These are phyloP conservation scores for Glossosoma conforme DNA, from an alignment of 1,140 invertebrate species.

Conservation along the genomic window DNA sequence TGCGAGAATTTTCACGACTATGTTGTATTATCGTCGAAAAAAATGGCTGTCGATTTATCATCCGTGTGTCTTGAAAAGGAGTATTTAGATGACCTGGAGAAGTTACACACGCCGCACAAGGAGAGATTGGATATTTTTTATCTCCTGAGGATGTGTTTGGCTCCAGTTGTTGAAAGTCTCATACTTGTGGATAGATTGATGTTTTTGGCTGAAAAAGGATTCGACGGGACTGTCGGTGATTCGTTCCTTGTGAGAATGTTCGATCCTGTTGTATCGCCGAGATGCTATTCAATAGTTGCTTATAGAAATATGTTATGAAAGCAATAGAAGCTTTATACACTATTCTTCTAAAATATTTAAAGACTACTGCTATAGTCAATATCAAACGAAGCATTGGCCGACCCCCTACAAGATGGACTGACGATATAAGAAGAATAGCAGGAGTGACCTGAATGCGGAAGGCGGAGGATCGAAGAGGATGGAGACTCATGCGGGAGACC, in stretches of 20 bases:
- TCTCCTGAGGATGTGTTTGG: constrained; percentile 71
- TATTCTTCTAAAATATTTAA: background rate
- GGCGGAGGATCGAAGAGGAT: too few relatives aligned
- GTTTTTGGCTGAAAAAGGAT: constrained; percentile 67
- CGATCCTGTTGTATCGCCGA: constrained; percentile 69
- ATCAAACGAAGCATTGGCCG: too few relatives aligned
- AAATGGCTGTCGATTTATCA: constrained; percentile 43
- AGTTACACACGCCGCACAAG: constrained; percentile 46
- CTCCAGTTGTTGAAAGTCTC: constrained; percentile 77
- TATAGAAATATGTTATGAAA: constrained; percentile 14
- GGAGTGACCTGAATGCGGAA: too few relatives aligned
- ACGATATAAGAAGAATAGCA: too few relatives aligned
- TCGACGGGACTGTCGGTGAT: constrained; percentile 54
- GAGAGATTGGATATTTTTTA: constrained; percentile 75
- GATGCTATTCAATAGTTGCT: constrained; percentile 69
- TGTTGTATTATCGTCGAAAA: constrained; percentile 56
- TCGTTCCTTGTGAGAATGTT: constrained; percentile 69
- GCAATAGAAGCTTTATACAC: background rate
- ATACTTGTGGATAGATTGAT: constrained; percentile 80
- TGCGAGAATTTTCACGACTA: constrained; percentile 60
- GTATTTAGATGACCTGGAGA: constrained; percentile 47
- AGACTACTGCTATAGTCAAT: background rate
- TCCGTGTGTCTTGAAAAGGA: constrained; percentile 46
- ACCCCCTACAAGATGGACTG: too few relatives aligned
- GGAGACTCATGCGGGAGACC: too few relatives aligned